Conservation (phyloP, 1,140 invertebrate genomes). For the Hydropsyche tenuis region DNA sequence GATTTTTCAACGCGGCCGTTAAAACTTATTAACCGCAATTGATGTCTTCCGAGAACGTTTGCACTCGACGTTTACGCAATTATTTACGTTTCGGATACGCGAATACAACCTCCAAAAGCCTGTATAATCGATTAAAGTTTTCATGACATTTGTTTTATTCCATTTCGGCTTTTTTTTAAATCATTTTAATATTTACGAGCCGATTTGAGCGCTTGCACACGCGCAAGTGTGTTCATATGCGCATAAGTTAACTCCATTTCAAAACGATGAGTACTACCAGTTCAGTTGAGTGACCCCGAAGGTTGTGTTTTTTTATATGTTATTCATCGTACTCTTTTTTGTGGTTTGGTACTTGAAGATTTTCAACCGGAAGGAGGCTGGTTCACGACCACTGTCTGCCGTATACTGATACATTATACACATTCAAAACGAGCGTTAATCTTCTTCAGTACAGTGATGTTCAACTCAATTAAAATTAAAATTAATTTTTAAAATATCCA, state of each 20-base stretch:
- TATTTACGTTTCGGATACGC: too few relatives aligned
- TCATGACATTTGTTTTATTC: too few relatives aligned
- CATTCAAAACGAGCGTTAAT: constrained; percentile 24
- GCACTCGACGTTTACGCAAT: background rate
- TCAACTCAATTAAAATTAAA: background rate
- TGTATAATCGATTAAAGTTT: too few relatives aligned
- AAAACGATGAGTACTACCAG: constrained; percentile 19
- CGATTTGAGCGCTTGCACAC: too few relatives aligned
- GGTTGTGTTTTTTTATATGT: background rate
- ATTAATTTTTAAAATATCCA: too few relatives aligned
- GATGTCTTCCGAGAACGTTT: constrained; percentile 12
- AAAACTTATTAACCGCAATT: constrained; percentile 24
- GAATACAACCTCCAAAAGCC: too few relatives aligned
- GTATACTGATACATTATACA: background rate
- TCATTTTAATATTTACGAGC: too few relatives aligned
- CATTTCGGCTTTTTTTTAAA: too few relatives aligned
- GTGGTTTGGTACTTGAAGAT: constrained; percentile 20
- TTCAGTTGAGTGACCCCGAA: constrained; percentile 29
- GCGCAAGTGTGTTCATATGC: too few relatives aligned
- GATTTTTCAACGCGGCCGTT: background rate
- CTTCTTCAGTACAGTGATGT: constrained; percentile 12
- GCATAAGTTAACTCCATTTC: background rate
- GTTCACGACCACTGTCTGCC: constrained; percentile 1
- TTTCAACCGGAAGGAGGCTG: constrained; percentile 33
- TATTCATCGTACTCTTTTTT: background rate